These are phyloP conservation scores for Tautogolabrus adspersus DNA, from an alignment of 2,113 vertebrate species.

Conservation along the genomic window DNA sequence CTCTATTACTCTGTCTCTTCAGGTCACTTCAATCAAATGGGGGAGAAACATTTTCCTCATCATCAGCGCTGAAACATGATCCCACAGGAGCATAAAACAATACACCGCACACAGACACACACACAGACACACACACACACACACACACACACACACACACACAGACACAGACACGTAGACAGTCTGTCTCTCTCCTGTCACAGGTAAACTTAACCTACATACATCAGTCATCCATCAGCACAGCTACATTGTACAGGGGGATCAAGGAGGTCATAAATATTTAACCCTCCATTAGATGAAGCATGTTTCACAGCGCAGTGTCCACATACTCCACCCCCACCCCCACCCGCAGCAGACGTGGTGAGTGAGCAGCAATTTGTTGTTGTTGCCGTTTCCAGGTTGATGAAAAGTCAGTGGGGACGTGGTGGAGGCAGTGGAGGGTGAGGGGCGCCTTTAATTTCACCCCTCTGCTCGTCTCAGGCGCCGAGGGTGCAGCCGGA, in stretches of 20 bases:
- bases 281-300: conserved; percentile 55
- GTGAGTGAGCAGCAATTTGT: conserved; percentile 52
- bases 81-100: conserved; percentile 9
- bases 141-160: not conserved
- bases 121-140: not conserved
- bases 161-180: not conserved
- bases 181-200: not conserved
- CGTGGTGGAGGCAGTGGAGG: conserved; percentile 35
- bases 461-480: conserved; percentile 59
- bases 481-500: conserved; percentile 65
- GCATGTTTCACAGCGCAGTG: conserved; percentile 24
- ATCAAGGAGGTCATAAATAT: conserved; percentile 57
- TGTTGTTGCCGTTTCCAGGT: conserved; percentile 48
- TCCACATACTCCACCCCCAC: conserved; percentile 3
- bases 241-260: conserved; percentile 32
- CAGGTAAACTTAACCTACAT: conserved; percentile 44
- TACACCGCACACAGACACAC: not conserved
- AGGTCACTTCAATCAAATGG: conserved; percentile 39
- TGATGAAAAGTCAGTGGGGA: conserved; percentile 61
- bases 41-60: conserved; percentile 37
- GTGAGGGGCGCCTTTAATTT: conserved; percentile 68
- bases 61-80: conserved; percentile 43
- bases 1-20: conserved; percentile 31
- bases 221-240: conserved; percentile 44
- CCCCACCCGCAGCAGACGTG: conserved; percentile 13